Evolutionary conservation across 2,888 invertebrate genomes (phyloP).

Genomic region (Ferdinandea cuprea): DNA sequence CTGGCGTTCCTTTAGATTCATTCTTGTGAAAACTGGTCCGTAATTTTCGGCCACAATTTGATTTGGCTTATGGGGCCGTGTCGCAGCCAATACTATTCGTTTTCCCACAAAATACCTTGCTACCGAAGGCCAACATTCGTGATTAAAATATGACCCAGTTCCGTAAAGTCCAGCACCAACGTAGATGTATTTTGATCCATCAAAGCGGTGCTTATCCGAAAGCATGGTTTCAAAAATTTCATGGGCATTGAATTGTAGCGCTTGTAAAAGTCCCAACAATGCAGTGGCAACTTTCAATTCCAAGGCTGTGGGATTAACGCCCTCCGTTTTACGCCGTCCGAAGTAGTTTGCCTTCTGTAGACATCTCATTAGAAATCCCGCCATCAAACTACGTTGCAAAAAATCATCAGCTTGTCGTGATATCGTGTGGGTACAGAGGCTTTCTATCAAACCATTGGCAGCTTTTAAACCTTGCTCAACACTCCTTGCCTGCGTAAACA

Average conservation of each 20-base stretch:
- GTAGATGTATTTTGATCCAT: slow-evolving; percentile 80
- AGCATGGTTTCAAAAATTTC: slow-evolving; percentile 89
- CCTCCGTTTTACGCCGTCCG: slow-evolving; percentile 82
- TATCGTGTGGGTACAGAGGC: slow-evolving; percentile 87
- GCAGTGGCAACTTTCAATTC: slow-evolving; percentile 87
- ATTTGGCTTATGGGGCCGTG: slow-evolving; percentile 86
- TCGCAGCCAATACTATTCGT: slow-evolving; percentile 88
- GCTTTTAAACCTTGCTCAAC: slow-evolving; percentile 80
- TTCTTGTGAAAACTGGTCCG: slow-evolving; percentile 89
- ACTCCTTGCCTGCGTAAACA: slow-evolving; percentile 88
- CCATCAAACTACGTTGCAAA: slow-evolving; percentile 90
- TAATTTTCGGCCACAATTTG: slow-evolving; percentile 92
- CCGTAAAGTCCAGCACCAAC: slow-evolving; percentile 89
- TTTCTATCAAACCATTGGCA: slow-evolving; percentile 85
- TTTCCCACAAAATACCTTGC: slow-evolving; percentile 91
- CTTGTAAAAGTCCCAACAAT: slow-evolving; percentile 88
- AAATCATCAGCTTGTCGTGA: slow-evolving; percentile 87
- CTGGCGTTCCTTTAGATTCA: slow-evolving; percentile 85
- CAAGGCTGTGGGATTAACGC: slow-evolving; percentile 83
- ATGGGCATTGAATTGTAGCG: slow-evolving; percentile 93
- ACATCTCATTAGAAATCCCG: slow-evolving; percentile 88
- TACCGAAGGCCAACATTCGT: slow-evolving; percentile 91
- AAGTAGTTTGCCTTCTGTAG: slow-evolving; percentile 88
- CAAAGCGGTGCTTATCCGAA: slow-evolving; percentile 83
- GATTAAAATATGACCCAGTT: slow-evolving; percentile 91